Percentiles rank a stretch among this genome's conserved stretches.
Evolutionary conservation across 92 coral and sea anemone species (phyloP).

Genomic region (Epizoanthus fatuus): DNA sequence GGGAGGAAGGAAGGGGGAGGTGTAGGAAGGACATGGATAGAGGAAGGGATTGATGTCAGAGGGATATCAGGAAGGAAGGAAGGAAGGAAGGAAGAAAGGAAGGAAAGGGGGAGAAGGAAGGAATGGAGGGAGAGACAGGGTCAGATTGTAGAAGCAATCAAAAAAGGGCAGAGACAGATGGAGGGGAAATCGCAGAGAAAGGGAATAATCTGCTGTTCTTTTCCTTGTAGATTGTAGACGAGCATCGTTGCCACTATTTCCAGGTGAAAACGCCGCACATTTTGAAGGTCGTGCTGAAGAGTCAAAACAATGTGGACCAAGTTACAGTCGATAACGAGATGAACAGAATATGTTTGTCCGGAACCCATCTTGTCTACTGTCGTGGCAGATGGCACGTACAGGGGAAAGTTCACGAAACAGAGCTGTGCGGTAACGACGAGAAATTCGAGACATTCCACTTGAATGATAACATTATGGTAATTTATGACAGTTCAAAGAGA

Average conservation of each 20-base stretch:
- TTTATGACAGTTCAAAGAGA: conserved; percentile 4
- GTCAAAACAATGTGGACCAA: background rate
- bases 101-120: no score
- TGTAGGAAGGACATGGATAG: no score
- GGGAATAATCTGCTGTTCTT: background rate
- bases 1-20: no score
- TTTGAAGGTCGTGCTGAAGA: conserved; percentile 11
- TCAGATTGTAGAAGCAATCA: no score
- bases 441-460: background rate
- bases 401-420: conserved; percentile 2
- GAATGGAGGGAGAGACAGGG: no score
- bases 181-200: no score
- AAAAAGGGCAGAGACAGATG: no score
- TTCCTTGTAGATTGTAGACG: conserved; percentile 1
- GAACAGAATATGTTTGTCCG: conserved; percentile 20
- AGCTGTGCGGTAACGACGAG: background rate
- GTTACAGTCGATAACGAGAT: background rate
- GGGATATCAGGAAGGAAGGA: no score
- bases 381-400: conserved; percentile 11
- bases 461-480: background rate
- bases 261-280: conserved; percentile 30
- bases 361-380: conserved; percentile 23
- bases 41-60: no score
- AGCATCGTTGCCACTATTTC: conserved; percentile 18
- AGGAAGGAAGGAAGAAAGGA: no score